Evolutionary conservation across 2,888 invertebrate species (phyloP).

Genomic region (Xestia sexstrigata): DNA sequence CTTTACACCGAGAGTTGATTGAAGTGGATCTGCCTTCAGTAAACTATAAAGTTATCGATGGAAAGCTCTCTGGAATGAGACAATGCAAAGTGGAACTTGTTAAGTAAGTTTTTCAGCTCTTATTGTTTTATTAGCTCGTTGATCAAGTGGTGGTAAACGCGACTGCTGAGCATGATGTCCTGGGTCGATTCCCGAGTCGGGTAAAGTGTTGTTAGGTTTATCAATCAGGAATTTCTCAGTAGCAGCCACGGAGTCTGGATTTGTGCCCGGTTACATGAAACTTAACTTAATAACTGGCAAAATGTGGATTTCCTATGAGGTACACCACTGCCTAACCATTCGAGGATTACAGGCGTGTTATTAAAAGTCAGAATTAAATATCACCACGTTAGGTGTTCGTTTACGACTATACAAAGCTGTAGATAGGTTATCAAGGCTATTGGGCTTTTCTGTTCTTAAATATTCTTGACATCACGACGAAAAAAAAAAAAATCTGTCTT

Average conservation of each 20-base stretch:
- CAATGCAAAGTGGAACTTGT: slow-evolving; percentile 38
- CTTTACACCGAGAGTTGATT: slow-evolving; percentile 61
- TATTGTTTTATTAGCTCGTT: not conserved
- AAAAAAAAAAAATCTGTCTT: no score
- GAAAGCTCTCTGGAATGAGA: slow-evolving; percentile 52
- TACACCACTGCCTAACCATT: no score
- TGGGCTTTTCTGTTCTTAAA: not conserved
- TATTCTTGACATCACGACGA: not conserved
- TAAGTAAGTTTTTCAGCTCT: slow-evolving; percentile 12
- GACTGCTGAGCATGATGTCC: not conserved
- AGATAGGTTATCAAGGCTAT: no score
- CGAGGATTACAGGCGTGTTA: not conserved
- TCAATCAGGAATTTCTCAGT: no score
- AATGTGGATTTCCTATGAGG: no score
- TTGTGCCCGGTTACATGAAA: no score
- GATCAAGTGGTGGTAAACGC: not conserved
- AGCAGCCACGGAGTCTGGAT: no score
- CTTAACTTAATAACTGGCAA: no score
- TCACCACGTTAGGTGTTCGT: no score
- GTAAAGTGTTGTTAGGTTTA: no score
- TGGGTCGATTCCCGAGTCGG: not conserved
- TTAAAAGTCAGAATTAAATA: not conserved
- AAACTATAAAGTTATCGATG: slow-evolving; percentile 44
- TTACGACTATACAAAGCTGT: no score
- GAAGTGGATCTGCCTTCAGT: slow-evolving; percentile 40